phyloP scores from a whole-genome alignment of 2,113 vertebrate genomes.

The Psephotus haematonotus region DNA sequence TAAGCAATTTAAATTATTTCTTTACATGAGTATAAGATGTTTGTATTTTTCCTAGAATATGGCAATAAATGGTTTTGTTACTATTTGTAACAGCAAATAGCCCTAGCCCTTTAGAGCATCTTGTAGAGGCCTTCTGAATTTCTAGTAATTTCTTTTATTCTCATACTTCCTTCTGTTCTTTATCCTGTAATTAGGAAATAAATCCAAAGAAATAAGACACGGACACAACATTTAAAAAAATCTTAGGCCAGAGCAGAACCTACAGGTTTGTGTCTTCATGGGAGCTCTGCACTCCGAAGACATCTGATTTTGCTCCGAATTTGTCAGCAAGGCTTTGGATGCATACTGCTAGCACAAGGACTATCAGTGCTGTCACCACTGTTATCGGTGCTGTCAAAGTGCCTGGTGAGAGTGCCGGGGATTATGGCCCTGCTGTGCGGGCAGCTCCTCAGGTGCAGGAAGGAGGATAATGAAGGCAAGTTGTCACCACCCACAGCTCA shows the following conservation, averaged over 20 bases:
- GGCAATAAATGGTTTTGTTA: background rate
- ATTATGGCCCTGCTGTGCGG: background rate
- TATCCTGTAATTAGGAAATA: background rate
- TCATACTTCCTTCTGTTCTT: background rate
- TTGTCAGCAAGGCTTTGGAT: background rate
- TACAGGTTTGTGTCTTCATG: background rate
- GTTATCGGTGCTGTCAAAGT: background rate
- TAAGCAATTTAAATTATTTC: background rate
- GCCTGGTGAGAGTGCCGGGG: fast-evolving
- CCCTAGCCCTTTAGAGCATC: background rate
- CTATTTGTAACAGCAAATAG: background rate
- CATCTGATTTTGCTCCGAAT: background rate
- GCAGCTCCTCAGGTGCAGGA: background rate
- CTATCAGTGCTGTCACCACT: fast-evolving
- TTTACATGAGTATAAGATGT: background rate
- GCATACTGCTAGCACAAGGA: background rate
- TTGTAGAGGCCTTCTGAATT: background rate
- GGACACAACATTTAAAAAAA: fast-evolving
- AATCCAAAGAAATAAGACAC: background rate
- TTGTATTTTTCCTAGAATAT: background rate
- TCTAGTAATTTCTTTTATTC: background rate
- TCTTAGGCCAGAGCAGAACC: background rate
- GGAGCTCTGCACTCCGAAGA: background rate
- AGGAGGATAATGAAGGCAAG: background rate
- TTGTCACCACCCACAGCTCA: background rate